These are phyloP conservation scores for Micrastur ruficollis DNA, from an alignment of 2,797 vertebrate genomes.

Conservation along the genomic window DNA sequence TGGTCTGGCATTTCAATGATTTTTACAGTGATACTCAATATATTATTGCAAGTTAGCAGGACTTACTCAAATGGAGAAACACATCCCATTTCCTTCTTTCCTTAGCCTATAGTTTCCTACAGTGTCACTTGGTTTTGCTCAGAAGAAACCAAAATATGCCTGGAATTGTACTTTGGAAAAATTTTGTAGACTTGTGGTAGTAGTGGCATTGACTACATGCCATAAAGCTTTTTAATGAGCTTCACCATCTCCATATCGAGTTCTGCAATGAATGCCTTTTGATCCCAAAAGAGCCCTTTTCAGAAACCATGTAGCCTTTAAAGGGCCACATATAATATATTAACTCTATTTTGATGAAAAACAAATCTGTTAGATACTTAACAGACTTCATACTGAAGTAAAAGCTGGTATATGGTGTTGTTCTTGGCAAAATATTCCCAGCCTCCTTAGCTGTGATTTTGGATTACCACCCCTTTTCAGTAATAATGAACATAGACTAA, in stretches of 20 bases:
- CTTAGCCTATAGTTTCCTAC: slow-evolving; percentile 7
- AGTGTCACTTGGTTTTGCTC: not conserved
- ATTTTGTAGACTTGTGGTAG: not conserved
- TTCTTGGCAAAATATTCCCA: slow-evolving; percentile 19
- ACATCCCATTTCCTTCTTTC: not conserved
- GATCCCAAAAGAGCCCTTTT: slow-evolving; percentile 24
- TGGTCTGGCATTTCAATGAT: not conserved
- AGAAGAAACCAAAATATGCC: slow-evolving; percentile 32
- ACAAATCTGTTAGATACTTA: slow-evolving; percentile 26
- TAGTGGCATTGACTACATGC: slow-evolving; percentile 20
- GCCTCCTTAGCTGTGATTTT: not conserved
- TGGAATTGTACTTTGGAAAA: slow-evolving; percentile 40
- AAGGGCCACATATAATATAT: not conserved
- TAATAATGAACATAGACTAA: not conserved
- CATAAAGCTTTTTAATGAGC: slow-evolving; percentile 22
- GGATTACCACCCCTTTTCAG: not conserved
- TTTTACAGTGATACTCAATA: not conserved
- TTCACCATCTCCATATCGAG: slow-evolving; percentile 39
- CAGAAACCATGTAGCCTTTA: slow-evolving; percentile 5
- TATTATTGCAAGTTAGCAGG: not conserved
- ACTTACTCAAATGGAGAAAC: not conserved
- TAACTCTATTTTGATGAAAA: slow-evolving; percentile 45
- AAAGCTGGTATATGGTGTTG: not conserved
- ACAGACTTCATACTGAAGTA: not conserved
- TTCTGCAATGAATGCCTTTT: slow-evolving; percentile 8